Percentiles rank a stretch among this genome's conserved stretches.
Evolutionary conservation across 1,140 invertebrate genomes (phyloP).

Genomic region (Andrena cerasifolii): DNA sequence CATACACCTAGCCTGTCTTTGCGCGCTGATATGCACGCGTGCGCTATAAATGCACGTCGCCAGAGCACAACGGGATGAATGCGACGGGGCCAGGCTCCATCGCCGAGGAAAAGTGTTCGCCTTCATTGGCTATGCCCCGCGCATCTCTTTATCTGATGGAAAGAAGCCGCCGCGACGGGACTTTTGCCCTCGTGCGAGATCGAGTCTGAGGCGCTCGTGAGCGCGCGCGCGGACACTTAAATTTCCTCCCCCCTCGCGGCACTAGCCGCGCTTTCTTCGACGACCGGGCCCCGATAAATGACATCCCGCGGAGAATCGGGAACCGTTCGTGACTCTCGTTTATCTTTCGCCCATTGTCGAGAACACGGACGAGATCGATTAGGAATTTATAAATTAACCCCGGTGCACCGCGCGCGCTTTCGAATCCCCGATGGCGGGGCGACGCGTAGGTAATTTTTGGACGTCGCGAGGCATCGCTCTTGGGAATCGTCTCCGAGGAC

Average conservation of each 20-base stretch:
- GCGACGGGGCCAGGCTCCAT: not conserved
- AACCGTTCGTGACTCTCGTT: slow-evolving; percentile 9
- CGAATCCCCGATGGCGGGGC: not conserved
- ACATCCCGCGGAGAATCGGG: slow-evolving; percentile 1
- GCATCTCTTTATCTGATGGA: slow-evolving; percentile 77
- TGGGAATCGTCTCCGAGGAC: too few species aligned
- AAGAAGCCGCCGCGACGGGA: slow-evolving; percentile 68
- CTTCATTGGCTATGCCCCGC: slow-evolving; percentile 72
- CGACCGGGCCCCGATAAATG: slow-evolving; percentile 25
- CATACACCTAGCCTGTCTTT: slow-evolving; percentile 45
- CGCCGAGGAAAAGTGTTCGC: slow-evolving; percentile 70
- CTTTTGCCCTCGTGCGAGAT: slow-evolving; percentile 57
- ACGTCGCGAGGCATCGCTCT: too few species aligned
- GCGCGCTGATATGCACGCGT: slow-evolving; percentile 40
- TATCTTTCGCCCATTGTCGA: not conserved
- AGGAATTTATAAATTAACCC: slow-evolving; percentile 23
- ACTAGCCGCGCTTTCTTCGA: slow-evolving; percentile 59
- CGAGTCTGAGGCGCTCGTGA: slow-evolving; percentile 33
- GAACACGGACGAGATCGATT: not conserved
- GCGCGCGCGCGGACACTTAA: slow-evolving; percentile 31
- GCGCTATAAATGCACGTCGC: slow-evolving; percentile 7
- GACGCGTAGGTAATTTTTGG: too few species aligned
- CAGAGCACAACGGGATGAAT: slow-evolving; percentile 28
- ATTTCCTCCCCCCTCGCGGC: slow-evolving; percentile 12
- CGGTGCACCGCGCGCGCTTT: not conserved